phyloP scores from a whole-genome alignment of 2,113 vertebrate genomes.

The Aleadryas rufinucha region DNA sequence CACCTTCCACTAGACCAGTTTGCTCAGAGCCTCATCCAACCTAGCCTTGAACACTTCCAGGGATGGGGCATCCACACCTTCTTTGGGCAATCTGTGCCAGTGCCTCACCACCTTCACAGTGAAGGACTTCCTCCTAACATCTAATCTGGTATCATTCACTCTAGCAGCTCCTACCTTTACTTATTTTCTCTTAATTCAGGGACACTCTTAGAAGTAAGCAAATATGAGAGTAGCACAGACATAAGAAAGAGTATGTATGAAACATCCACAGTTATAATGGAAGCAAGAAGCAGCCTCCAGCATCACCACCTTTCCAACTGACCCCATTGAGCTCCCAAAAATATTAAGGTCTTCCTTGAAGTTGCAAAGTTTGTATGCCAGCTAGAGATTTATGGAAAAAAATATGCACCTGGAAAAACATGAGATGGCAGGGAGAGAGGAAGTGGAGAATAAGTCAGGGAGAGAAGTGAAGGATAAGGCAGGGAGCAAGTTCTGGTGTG shows the following conservation, averaged over 20 bases:
- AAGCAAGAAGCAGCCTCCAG: not conserved
- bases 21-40: not conserved
- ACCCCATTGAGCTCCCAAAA: not conserved
- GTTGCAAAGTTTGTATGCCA: not conserved
- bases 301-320: not conserved
- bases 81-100: not conserved
- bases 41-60: not conserved
- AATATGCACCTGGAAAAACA: not conserved
- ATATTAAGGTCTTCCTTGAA: not conserved
- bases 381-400: not conserved
- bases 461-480: not conserved
- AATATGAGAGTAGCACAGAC: not conserved
- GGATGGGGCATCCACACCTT: not conserved
- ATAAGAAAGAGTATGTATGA: not conserved
- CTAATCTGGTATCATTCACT: not conserved
- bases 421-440: not conserved
- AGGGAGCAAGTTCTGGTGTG: not conserved
- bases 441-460: not conserved
- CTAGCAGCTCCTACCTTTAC: not conserved
- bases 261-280: not conserved
- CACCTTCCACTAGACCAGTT: accelerated
- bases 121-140: not conserved
- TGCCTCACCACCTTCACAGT: not conserved
- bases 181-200: not conserved
- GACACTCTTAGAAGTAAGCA: not conserved